Evolutionary conservation across 1,140 invertebrate genomes (phyloP).

Genomic region (Apis florea): DNA sequence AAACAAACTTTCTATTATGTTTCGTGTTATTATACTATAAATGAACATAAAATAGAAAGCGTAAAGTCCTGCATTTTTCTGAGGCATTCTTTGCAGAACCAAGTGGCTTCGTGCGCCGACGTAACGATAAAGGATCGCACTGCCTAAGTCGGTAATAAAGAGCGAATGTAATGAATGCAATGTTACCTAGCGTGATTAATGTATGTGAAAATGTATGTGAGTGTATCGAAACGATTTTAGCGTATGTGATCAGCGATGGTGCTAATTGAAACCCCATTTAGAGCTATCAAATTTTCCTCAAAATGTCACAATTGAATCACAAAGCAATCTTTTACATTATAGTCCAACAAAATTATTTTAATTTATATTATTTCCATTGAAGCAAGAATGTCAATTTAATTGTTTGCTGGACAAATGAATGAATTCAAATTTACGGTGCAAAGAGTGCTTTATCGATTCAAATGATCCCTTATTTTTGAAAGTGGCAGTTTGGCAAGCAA

Average conservation of each 20-base stretch:
- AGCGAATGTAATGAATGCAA: slow-evolving; percentile 34
- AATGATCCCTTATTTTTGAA: slow-evolving; percentile 27
- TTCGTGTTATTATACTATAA: background rate
- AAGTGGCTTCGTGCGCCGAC: slow-evolving; percentile 52
- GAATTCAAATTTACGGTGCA: background rate
- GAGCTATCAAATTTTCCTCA: slow-evolving; percentile 7
- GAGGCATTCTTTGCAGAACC: slow-evolving; percentile 51
- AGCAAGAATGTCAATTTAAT: background rate
- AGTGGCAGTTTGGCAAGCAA: slow-evolving; percentile 44
- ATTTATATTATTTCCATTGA: background rate
- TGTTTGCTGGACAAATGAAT: background rate
- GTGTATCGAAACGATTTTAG: slow-evolving; percentile 32
- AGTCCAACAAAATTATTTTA: background rate
- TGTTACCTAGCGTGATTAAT: slow-evolving; percentile 26
- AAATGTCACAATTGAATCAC: slow-evolving; percentile 3
- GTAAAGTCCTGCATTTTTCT: slow-evolving; percentile 3
- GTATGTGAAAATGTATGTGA: slow-evolving; percentile 23
- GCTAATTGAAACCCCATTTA: slow-evolving; percentile 59
- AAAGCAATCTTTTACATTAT: background rate
- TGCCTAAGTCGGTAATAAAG: slow-evolving; percentile 52
- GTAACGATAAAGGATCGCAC: slow-evolving; percentile 61
- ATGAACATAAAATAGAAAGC: background rate
- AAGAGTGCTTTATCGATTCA: slow-evolving; percentile 6
- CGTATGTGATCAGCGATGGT: slow-evolving; percentile 58
- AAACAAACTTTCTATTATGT: background rate